These are phyloP conservation scores for Neodiprion fabricii DNA, from an alignment of 1,140 invertebrate species.

Conservation along the genomic window DNA sequence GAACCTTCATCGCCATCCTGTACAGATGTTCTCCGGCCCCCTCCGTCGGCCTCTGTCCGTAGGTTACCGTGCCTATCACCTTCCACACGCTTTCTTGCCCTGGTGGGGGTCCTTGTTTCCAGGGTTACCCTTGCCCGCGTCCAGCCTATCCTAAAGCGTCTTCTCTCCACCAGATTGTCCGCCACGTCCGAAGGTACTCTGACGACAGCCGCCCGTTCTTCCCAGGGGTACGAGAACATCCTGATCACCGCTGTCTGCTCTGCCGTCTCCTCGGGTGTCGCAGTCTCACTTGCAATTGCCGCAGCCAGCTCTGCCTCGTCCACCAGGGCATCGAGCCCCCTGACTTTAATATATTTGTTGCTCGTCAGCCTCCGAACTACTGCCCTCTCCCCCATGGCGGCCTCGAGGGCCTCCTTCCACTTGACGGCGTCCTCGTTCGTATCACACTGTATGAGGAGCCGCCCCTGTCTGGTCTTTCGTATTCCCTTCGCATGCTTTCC, in stretches of 20 bases:
- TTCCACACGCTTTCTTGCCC: background rate
- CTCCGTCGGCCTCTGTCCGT: slow-evolving; percentile 29
- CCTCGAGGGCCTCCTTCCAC: background rate
- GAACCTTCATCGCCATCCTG: background rate
- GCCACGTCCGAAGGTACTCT: background rate
- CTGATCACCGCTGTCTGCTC: slow-evolving; percentile 27
- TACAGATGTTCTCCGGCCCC: background rate
- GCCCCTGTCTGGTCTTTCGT: background rate
- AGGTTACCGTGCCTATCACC: background rate
- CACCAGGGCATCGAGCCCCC: background rate
- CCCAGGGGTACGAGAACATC: slow-evolving; percentile 19
- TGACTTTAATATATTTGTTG: too few species aligned
- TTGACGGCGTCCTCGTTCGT: background rate
- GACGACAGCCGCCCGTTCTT: background rate
- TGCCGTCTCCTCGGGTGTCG: slow-evolving; percentile 40
- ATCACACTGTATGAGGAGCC: background rate
- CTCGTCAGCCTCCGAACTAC: too few species aligned
- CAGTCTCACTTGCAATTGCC: slow-evolving; percentile 3
- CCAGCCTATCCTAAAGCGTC: background rate
- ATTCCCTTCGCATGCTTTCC: background rate
- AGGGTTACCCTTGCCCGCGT: slow-evolving; percentile 4
- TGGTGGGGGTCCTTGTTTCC: background rate
- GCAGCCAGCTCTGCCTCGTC: too few species aligned
- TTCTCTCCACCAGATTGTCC: background rate
- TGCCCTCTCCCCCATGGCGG: too few species aligned